A percentile compares a stretch with the other conserved stretches of the same genome.
These are phyloP conservation scores for Cyphomyrmex costatus DNA, from an alignment of 1,140 invertebrate genomes.

Conservation along the genomic window DNA sequence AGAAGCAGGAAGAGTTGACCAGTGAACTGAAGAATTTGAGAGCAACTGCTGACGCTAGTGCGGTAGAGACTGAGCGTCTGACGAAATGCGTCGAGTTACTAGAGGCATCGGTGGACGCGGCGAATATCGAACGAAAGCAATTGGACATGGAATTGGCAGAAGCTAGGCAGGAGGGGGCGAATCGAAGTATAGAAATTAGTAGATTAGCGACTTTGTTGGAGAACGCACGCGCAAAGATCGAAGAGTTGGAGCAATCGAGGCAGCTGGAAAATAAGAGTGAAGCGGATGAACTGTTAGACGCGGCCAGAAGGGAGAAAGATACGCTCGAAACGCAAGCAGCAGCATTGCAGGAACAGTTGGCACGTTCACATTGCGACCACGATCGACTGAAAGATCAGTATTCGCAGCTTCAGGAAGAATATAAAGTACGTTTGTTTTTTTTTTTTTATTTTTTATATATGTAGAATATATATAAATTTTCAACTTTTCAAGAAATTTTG, in stretches of 20 bases:
- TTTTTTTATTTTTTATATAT: too few relatives aligned
- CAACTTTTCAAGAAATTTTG: too few relatives aligned
- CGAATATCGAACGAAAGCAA: conserved; percentile 91
- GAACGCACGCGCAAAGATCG: conserved; percentile 91
- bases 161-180: conserved; percentile 88
- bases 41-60: conserved; percentile 85
- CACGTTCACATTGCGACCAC: conserved; percentile 92
- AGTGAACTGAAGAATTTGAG: conserved; percentile 88
- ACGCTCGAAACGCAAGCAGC: conserved; percentile 90
- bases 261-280: conserved; percentile 84
- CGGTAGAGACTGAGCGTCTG: conserved; percentile 89
- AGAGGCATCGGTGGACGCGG: conserved; percentile 91
- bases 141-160: conserved; percentile 91
- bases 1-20: conserved; percentile 93
- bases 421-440: conserved; percentile 88
- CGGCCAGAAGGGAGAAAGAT: conserved; percentile 90
- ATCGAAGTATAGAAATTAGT: conserved; percentile 91
- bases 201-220: conserved; percentile 92
- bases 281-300: conserved; percentile 91
- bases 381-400: conserved; percentile 91
- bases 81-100: conserved; percentile 90
- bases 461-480: neutral
- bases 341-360: conserved; percentile 92
- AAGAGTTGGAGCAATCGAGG: conserved; percentile 83
- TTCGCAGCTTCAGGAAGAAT: conserved; percentile 92